Percentiles rank a stretch among this genome's conserved stretches.
Evolutionary conservation across 1,140 invertebrate genomes (phyloP).

Genomic region (Bombus pyrosoma): DNA sequence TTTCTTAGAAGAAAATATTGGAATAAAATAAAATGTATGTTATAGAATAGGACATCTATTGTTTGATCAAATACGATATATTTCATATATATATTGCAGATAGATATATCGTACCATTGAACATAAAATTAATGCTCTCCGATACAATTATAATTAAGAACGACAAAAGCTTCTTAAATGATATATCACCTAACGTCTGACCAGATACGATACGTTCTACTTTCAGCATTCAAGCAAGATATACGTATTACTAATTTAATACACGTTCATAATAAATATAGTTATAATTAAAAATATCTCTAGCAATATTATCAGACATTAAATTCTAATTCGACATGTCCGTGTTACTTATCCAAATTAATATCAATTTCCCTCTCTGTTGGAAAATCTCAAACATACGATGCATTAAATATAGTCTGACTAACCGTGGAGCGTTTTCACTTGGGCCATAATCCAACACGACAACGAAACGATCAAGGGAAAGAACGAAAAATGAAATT

Average conservation of each 20-base stretch:
- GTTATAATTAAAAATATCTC: neutral
- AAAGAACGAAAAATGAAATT: conserved; percentile 48
- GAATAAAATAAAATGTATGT: no score
- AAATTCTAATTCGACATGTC: neutral
- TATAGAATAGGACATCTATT: no score
- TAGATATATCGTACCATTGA: neutral
- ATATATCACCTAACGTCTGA: neutral
- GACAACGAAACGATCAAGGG: conserved; percentile 19
- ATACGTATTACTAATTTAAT: neutral
- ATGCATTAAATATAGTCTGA: neutral
- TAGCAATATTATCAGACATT: neutral
- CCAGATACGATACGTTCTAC: neutral
- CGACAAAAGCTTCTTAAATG: neutral
- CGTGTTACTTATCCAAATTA: neutral
- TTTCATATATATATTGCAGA: neutral
- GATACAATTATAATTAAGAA: neutral
- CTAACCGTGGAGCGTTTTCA: neutral
- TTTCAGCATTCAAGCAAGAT: no score
- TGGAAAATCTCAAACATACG: neutral
- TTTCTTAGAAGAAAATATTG: no score
- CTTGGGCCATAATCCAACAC: conserved; percentile 23
- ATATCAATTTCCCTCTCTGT: neutral
- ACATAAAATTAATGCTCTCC: no score
- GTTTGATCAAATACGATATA: no score
- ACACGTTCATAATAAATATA: neutral